Percentiles rank a stretch among this genome's conserved stretches.
Evolutionary conservation across 35 echinoderm and acorn worm species (phyloP).

Genomic region (Amphiura filiformis): DNA sequence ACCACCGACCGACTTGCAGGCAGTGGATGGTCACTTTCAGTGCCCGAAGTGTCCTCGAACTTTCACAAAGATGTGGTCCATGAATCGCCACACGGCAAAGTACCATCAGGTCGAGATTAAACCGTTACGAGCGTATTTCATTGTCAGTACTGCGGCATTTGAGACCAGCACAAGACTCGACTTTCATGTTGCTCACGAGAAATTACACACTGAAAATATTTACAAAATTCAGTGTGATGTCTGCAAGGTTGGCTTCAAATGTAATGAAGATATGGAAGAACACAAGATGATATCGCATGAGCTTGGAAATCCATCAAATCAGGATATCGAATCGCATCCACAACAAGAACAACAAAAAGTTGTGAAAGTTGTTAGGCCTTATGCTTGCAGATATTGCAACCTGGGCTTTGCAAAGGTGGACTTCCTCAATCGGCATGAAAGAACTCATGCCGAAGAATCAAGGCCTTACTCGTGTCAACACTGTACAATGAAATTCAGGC

Average conservation of each 20-base stretch:
- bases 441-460: neutral
- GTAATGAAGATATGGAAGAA: neutral
- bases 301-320: neutral
- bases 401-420: neutral
- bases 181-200: neutral
- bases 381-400: neutral
- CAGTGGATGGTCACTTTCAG: too few species aligned
- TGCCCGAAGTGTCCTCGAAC: too few species aligned
- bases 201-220: neutral
- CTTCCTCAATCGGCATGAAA: neutral
- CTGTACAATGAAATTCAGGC: neutral
- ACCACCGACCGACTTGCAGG: too few species aligned
- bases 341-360: neutral
- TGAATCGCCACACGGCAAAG: too few species aligned
- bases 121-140: too few species aligned
- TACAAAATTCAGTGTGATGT: neutral
- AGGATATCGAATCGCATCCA: neutral
- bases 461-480: neutral
- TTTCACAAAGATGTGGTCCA: too few species aligned
- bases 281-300: neutral
- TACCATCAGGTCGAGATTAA: too few species aligned
- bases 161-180: neutral
- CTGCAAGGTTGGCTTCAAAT: neutral
- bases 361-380: neutral
- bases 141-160: neutral